phyloP scores from a whole-genome alignment of 2,888 invertebrate genomes.

The Hecatera dysodea region DNA sequence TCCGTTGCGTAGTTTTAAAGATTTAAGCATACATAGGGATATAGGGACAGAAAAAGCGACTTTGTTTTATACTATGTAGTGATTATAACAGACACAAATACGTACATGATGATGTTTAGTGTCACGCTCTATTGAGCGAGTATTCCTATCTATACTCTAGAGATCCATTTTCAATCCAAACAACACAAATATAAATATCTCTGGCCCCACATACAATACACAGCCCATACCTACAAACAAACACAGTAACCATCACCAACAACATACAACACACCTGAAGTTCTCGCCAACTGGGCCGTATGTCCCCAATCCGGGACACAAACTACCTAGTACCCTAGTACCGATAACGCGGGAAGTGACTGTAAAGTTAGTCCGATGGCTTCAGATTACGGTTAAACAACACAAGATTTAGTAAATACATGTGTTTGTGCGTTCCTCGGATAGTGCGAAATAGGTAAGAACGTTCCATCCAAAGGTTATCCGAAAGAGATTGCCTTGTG shows the following conservation, averaged over 20 bases:
- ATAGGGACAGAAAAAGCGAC: no score
- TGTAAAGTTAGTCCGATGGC: slow-evolving; percentile 40
- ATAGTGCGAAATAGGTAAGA: not conserved
- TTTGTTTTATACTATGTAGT: no score
- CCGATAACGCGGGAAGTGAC: slow-evolving; percentile 53
- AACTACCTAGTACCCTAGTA: slow-evolving; percentile 34
- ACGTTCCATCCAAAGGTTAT: no score
- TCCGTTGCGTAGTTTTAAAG: no score
- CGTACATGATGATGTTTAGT: no score
- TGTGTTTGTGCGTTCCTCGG: slow-evolving; percentile 16
- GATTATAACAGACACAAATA: no score
- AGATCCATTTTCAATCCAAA: not conserved
- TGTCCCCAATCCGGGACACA: slow-evolving; percentile 65
- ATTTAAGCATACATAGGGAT: no score
- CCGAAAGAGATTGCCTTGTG: no score
- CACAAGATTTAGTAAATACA: slow-evolving; percentile 20
- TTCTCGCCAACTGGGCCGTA: slow-evolving; percentile 50
- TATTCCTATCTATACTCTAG: not conserved
- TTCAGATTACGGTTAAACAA: slow-evolving; percentile 45
- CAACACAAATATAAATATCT: not conserved
- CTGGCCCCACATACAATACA: not conserved
- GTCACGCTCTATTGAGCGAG: no score
- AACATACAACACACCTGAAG: slow-evolving; percentile 34
- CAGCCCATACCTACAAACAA: slow-evolving; percentile 15
- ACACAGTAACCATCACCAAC: not conserved